A percentile compares a stretch with the other conserved stretches of the same genome.
These are phyloP conservation scores for Oxystoma pomonae DNA, from an alignment of 2,888 invertebrate genomes.

Conservation along the genomic window DNA sequence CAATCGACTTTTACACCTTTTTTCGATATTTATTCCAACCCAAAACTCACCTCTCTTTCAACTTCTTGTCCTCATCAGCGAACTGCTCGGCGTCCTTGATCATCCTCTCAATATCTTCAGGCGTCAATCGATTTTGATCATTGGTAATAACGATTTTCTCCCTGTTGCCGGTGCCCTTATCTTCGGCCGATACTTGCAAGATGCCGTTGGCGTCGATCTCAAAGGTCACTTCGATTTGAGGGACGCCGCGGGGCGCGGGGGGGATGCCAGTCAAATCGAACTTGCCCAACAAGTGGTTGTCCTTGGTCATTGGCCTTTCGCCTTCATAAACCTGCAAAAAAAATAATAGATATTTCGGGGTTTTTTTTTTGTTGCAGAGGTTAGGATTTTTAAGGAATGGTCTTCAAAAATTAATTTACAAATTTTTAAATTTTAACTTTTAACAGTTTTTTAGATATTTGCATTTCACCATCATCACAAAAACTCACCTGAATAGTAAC, in stretches of 20 bases:
- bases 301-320: constrained; percentile 99
- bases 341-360: too few relatives aligned
- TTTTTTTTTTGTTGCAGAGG: too few relatives aligned
- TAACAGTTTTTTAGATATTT: too few relatives aligned
- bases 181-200: constrained; percentile 94
- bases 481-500: constrained; percentile 80
- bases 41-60: too few relatives aligned
- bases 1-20: too few relatives aligned
- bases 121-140: constrained; percentile 91
- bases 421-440: too few relatives aligned
- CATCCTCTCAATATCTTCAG: constrained; percentile 99
- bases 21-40: too few relatives aligned
- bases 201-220: constrained; percentile 95
- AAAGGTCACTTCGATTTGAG: constrained; percentile 92
- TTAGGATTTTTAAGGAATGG: too few relatives aligned
- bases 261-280: constrained; percentile 98
- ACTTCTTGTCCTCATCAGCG: constrained; percentile 97
- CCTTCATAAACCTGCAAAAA: constrained; percentile 79
- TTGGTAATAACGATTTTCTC: constrained; percentile 99
- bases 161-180: constrained; percentile 98
- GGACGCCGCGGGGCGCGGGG: constrained; percentile 89
- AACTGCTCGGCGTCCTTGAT: constrained; percentile 99
- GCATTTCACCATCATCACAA: too few relatives aligned
- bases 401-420: too few relatives aligned
- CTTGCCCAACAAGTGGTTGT: constrained; percentile 97